phyloP scores from a whole-genome alignment of 1,140 invertebrate genomes.

The Caerostris extrusa region DNA sequence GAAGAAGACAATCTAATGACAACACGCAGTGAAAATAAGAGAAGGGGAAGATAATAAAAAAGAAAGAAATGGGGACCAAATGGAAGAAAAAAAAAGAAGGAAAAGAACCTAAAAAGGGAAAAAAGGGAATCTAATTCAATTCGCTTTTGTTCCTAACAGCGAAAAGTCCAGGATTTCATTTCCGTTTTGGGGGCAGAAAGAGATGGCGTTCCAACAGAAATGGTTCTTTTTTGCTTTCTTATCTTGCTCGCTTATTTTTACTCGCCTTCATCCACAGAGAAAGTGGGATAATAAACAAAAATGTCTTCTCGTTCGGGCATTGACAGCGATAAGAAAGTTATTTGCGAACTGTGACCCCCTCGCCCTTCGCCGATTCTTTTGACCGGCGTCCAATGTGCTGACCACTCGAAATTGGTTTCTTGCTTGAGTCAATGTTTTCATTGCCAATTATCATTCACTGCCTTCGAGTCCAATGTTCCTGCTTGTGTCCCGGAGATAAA shows the following conservation, averaged over 20 bases:
- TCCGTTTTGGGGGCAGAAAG: neutral
- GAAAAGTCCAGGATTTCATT: conserved; percentile 51
- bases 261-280: neutral
- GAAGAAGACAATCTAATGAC: conserved; percentile 5
- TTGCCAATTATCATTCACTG: conserved; percentile 56
- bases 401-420: conserved; percentile 46
- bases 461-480: no score
- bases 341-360: conserved; percentile 58
- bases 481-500: no score
- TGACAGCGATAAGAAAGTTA: conserved; percentile 66
- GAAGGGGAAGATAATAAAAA: neutral
- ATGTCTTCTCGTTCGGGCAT: conserved; percentile 19
- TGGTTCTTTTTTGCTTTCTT: neutral
- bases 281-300: neutral
- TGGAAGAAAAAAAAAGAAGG: neutral
- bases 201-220: neutral
- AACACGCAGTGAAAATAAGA: neutral
- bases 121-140: neutral
- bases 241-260: neutral
- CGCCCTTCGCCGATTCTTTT: neutral
- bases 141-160: conserved; percentile 24
- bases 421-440: conserved; percentile 55
- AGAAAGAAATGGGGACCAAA: neutral
- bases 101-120: no score
- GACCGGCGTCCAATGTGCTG: conserved; percentile 8